phyloP scores from a whole-genome alignment of 2,113 vertebrate genomes.

The Origma solitaria region DNA sequence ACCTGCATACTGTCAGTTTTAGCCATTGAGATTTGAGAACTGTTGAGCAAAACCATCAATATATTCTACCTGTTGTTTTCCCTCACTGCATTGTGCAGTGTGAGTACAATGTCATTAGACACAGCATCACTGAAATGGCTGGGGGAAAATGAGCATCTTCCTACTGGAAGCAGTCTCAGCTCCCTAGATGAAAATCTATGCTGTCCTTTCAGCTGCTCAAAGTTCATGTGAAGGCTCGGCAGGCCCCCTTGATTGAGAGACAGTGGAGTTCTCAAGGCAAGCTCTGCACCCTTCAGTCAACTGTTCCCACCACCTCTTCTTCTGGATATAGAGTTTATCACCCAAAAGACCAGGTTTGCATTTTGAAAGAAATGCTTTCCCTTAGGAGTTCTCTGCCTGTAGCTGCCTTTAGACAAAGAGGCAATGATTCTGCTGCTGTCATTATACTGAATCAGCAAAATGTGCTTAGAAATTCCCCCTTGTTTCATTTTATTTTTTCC shows the following conservation, averaged over 20 bases:
- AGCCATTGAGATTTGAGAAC: background rate
- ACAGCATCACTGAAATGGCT: background rate
- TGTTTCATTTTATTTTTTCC: background rate
- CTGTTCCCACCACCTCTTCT: background rate
- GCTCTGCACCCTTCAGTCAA: background rate
- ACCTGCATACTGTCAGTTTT: background rate
- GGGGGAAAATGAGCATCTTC: background rate
- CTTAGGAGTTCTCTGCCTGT: background rate
- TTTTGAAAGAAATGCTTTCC: background rate
- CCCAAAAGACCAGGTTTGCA: background rate
- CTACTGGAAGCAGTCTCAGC: background rate
- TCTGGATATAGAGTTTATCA: background rate
- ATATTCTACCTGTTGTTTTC: background rate
- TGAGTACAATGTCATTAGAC: background rate
- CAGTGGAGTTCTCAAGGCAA: background rate
- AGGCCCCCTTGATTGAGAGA: background rate
- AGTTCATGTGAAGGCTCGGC: background rate
- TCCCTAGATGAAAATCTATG: background rate
- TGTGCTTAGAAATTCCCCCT: background rate
- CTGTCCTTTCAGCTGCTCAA: background rate
- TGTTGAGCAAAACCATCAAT: background rate
- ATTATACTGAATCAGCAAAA: constrained; percentile 5
- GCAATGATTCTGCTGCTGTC: background rate
- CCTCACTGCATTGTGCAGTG: background rate
- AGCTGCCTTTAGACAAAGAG: background rate